Percentiles rank a stretch among this genome's conserved stretches.
phyloP scores from a whole-genome alignment of 2,888 invertebrate genomes.

The Epirrita christyi region DNA sequence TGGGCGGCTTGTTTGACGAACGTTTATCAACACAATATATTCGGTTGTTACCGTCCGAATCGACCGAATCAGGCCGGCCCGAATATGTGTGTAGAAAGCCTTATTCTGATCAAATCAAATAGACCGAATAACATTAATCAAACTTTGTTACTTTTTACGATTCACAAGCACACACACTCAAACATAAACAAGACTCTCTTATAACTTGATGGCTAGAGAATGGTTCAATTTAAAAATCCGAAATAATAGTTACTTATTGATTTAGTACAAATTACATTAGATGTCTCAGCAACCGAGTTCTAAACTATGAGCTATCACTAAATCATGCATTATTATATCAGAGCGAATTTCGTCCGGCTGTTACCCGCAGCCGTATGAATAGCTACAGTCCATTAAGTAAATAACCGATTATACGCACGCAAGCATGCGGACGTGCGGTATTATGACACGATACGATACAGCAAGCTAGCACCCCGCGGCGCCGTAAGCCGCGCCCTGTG shows the following conservation, averaged over 20 bases:
- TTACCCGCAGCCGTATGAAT: conserved; percentile 7
- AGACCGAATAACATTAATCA: conserved; percentile 17
- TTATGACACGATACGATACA: conserved; percentile 24
- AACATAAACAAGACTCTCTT: conserved; percentile 20
- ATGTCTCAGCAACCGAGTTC: conserved; percentile 55
- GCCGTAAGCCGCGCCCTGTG: conserved; percentile 24
- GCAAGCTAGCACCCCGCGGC: conserved; percentile 34
- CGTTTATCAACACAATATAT: no score
- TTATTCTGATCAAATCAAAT: conserved; percentile 8
- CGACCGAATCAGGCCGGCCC: conserved; percentile 2
- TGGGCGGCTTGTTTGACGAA: no score
- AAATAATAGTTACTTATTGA: conserved; percentile 31
- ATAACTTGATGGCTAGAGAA: conserved; percentile 3
- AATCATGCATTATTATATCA: conserved; percentile 45
- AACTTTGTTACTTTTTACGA: conserved; percentile 3
- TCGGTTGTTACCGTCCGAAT: no score
- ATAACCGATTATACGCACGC: conserved; percentile 40
- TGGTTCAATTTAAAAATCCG: conserved; percentile 6
- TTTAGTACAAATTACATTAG: conserved; percentile 36
- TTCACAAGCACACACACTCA: conserved; percentile 22
- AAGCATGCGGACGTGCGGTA: conserved; percentile 56
- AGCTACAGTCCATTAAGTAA: conserved; percentile 20
- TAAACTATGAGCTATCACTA: conserved; percentile 68
- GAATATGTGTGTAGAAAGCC: no score
- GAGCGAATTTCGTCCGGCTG: conserved; percentile 49